phyloP scores from a whole-genome alignment of 2,888 invertebrate species.

The Dascillus cervinus region DNA sequence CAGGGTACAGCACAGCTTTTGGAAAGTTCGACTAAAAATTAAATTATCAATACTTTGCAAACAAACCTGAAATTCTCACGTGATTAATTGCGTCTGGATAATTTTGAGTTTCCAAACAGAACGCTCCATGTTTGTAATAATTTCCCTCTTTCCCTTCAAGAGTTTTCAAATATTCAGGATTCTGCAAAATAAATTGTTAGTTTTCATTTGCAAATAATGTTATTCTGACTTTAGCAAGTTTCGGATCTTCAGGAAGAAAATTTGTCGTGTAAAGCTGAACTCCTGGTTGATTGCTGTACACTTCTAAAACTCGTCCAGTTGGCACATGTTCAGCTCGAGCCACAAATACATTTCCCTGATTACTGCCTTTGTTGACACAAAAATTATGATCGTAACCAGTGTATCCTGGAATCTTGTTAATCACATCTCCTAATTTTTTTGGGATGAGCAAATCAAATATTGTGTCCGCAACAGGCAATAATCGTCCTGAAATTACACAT shows the following conservation, averaged over 20 bases:
- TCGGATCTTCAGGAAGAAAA: constrained; percentile 52
- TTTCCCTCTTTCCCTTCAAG: constrained; percentile 60
- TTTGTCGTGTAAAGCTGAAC: constrained; percentile 87
- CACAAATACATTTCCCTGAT: constrained; percentile 52
- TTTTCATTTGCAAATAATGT: constrained; percentile 9
- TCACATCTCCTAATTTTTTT: constrained; percentile 55
- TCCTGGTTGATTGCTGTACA: constrained; percentile 82
- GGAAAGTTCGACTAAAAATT: constrained; percentile 62
- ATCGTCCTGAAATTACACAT: constrained; percentile 52
- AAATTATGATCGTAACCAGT: constrained; percentile 80
- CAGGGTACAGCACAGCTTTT: constrained; percentile 62
- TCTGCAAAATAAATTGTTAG: constrained; percentile 6
- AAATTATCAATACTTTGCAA: constrained; percentile 1
- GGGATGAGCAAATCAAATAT: constrained; percentile 66
- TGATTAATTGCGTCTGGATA: constrained; percentile 87
- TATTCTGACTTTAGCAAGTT: constrained; percentile 24
- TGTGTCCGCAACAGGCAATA: constrained; percentile 62
- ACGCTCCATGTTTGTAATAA: constrained; percentile 73
- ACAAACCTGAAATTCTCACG: constrained; percentile 54
- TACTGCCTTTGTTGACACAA: constrained; percentile 58
- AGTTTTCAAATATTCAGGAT: constrained; percentile 1
- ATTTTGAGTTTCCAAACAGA: constrained; percentile 88
- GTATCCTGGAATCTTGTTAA: constrained; percentile 54
- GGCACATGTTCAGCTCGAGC: constrained; percentile 60
- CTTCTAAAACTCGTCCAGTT: constrained; percentile 68